phyloP scores from a whole-genome alignment of 2,888 invertebrate genomes.

The Dastarcus helophoroides region DNA sequence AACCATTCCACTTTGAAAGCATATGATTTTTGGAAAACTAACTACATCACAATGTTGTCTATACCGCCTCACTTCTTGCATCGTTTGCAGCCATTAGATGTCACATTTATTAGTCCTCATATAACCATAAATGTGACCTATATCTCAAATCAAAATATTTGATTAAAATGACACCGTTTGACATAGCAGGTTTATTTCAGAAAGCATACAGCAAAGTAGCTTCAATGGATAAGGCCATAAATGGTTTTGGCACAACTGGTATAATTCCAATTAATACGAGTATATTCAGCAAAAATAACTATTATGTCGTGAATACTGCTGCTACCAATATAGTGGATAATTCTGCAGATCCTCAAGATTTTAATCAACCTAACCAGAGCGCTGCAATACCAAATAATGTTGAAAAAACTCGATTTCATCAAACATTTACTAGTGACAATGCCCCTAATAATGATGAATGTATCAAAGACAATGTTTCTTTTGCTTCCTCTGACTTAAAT shows the following conservation, averaged over 20 bases:
- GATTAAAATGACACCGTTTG: slow-evolving; percentile 21
- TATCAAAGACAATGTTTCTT: no score
- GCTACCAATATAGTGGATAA: no score
- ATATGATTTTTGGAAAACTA: slow-evolving; percentile 24
- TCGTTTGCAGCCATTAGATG: slow-evolving; percentile 26
- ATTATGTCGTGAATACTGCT: no score
- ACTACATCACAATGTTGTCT: slow-evolving; percentile 26
- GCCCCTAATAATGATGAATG: no score
- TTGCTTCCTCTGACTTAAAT: no score
- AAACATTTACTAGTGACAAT: no score
- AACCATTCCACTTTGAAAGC: slow-evolving; percentile 20
- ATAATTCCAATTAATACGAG: slow-evolving; percentile 2
- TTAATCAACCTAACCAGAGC: no score
- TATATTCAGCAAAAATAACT: slow-evolving; percentile 1
- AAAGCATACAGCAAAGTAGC: slow-evolving; percentile 17
- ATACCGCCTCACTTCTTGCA: slow-evolving; percentile 28
- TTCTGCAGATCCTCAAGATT: no score
- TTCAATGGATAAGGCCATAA: neutral
- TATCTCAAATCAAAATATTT: slow-evolving; percentile 23
- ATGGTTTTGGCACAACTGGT: slow-evolving; percentile 3
- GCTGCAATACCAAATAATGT: no score
- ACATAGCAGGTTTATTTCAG: slow-evolving; percentile 21
- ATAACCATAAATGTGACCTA: slow-evolving; percentile 19
- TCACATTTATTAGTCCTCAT: slow-evolving; percentile 23
- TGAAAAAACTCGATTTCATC: no score